Evolutionary conservation across 2,888 invertebrate genomes (phyloP), one percentile per base, ranked within the genome.

Genomic region (Mesoligia furuncula): DNA sequence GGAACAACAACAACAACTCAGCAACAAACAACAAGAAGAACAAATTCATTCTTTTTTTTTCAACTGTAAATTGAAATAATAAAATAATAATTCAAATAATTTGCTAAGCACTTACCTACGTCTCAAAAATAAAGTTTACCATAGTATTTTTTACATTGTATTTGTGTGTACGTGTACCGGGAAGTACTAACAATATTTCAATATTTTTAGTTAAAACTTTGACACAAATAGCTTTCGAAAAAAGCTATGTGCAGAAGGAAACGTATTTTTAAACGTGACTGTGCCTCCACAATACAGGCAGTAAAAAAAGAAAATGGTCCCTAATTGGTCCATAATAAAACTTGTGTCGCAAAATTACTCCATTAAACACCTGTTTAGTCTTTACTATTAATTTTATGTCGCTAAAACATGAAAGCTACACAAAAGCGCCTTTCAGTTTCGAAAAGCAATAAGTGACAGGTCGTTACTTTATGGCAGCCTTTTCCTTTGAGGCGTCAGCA

Each of bases 391-490:
- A 80, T 65, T 65, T 74, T 51, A 85, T 81, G 82, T 66, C 27
- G 15, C 54, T 54, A 24, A 61, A 84, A 75, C 86, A 85, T 85
- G 75, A 79, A 84, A 48, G 48, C 45, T 20, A 31, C 1, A 31
- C 51, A 51, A 64, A 75, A 81, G 73, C 81, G 86, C 87, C 88
- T 87, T 59, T n/a, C 24, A 13, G 9, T 73, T 86, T 67, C 65
- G 45, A 54, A 79, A 51, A 65, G 86, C 87, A 86, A 87, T 77
- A 66, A 75, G 69, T 79, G 36, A 31, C 77, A 83, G n/a, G 61
- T 62, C 36, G 42, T 57, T 51, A 71, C n/a, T 62, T 59, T 42
- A 48, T 7, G 39, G 36, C n/a, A 51, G 9, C 27, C 17, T 45
- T 45, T 61, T 68, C 31, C 36, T 59, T 20, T 39, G 0, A 79